phyloP scores from a whole-genome alignment of 2,888 invertebrate genomes.

The Myathropa florea region DNA sequence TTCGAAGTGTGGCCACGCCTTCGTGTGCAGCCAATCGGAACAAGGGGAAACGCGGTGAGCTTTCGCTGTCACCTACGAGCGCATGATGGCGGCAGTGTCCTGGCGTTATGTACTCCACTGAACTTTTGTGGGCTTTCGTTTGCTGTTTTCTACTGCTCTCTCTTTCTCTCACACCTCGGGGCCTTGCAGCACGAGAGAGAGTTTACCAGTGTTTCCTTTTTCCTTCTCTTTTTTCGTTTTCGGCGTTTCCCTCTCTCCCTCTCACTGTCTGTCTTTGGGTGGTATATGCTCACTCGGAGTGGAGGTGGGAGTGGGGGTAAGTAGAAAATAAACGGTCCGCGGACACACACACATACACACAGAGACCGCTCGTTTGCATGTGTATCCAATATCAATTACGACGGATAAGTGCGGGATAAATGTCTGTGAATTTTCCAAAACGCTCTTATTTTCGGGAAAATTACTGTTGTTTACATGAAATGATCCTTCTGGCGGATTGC shows the following conservation, averaged over 20 bases:
- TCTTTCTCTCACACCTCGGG: conserved; percentile 4
- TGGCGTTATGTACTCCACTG: conserved; percentile 40
- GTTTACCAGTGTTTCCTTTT: conserved; percentile 13
- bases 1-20: conserved; percentile 56
- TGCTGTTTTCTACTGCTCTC: neutral
- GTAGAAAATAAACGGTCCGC: conserved; percentile 35
- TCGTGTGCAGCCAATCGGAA: conserved; percentile 73
- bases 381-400: conserved; percentile 63
- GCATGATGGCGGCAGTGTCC: conserved; percentile 59
- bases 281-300: neutral
- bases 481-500: conserved; percentile 66
- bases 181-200: conserved; percentile 39
- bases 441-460: conserved; percentile 46
- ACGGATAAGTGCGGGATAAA: conserved; percentile 67
- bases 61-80: conserved; percentile 39
- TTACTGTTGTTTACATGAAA: conserved; percentile 72
- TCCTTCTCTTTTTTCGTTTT: neutral
- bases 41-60: conserved; percentile 72
- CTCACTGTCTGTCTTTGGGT: neutral
- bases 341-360: conserved; percentile 3
- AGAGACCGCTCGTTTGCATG: conserved; percentile 20
- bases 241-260: neutral
- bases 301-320: neutral
- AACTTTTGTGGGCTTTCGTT: conserved; percentile 31
- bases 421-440: conserved; percentile 63